These are phyloP conservation scores for Lycorma delicatula DNA, from an alignment of 1,140 invertebrate genomes.

Conservation along the genomic window DNA sequence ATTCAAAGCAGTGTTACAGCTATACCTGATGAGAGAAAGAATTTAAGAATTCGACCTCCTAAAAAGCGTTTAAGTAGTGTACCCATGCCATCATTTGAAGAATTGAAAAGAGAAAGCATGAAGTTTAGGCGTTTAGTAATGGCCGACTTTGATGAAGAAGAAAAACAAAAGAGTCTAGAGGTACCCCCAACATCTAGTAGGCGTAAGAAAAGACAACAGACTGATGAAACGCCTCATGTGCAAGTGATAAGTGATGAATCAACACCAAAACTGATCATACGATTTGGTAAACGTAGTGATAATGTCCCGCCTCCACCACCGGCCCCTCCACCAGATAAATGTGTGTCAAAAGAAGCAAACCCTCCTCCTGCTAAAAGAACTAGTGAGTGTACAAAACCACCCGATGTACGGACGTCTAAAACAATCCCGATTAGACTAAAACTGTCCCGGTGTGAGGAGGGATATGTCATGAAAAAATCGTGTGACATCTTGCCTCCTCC, in stretches of 20 bases:
- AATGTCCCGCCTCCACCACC: conserved; percentile 20
- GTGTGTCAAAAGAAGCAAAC: not conserved
- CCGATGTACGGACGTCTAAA: conserved; percentile 53
- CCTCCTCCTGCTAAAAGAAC: conserved; percentile 16
- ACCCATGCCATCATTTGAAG: conserved; percentile 58
- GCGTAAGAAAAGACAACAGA: conserved; percentile 12
- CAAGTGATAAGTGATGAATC: conserved; percentile 40
- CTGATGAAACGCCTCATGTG: conserved; percentile 26
- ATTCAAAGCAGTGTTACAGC: conserved; percentile 27
- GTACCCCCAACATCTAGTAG: conserved; percentile 32
- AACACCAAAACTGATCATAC: conserved; percentile 59
- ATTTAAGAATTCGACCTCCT: conserved; percentile 55
- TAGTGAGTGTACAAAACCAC: conserved; percentile 36
- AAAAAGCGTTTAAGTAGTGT: conserved; percentile 63
- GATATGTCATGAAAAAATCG: conserved; percentile 45
- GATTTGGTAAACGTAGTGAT: conserved; percentile 43
- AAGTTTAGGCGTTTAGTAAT: conserved; percentile 74
- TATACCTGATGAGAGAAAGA: conserved; percentile 40
- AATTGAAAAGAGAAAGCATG: conserved; percentile 75
- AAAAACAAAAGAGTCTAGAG: conserved; percentile 35
- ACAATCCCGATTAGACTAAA: conserved; percentile 72
- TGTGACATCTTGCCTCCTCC: not conserved
- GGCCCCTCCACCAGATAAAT: not conserved
- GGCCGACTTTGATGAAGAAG: conserved; percentile 65
- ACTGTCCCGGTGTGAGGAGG: conserved; percentile 65